Conservation (phyloP, 2,113 vertebrate species). For the Grus americana region DNA sequence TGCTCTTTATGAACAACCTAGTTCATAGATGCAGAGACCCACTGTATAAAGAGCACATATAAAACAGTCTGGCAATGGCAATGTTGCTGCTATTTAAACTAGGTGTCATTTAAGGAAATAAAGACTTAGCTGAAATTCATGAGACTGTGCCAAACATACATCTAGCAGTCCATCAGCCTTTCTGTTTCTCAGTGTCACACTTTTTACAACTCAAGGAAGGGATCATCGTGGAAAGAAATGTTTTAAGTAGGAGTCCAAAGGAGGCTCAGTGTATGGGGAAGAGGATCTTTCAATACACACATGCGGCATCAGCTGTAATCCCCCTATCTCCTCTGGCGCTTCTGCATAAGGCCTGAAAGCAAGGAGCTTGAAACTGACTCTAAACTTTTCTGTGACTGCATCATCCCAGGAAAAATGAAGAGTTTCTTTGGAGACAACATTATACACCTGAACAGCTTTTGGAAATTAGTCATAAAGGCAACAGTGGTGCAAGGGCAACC, state of each 20-base stretch:
- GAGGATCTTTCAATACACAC: background rate
- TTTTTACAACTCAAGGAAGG: background rate
- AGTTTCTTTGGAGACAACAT: background rate
- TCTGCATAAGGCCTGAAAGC: background rate
- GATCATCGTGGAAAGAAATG: background rate
- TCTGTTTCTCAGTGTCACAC: background rate
- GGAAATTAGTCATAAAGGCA: background rate
- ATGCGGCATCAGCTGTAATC: background rate
- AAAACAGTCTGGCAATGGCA: background rate
- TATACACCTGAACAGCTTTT: background rate
- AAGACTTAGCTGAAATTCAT: background rate
- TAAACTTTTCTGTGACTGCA: background rate
- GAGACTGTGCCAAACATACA: rapidly evolving
- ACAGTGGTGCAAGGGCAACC: background rate
- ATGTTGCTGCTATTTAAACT: background rate
- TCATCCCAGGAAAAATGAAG: background rate
- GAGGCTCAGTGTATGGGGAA: rapidly evolving
- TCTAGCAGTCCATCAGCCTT: background rate
- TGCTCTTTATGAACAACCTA: background rate
- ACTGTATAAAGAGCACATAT: background rate
- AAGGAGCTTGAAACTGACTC: background rate
- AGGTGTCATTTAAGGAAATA: background rate
- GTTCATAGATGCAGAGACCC: background rate
- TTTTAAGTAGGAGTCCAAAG: background rate
- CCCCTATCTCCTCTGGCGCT: background rate